Evolutionary conservation across 2,888 invertebrate genomes (phyloP), one percentile per base, ranked within the genome.

Genomic region (Hoplodrina blanda): DNA sequence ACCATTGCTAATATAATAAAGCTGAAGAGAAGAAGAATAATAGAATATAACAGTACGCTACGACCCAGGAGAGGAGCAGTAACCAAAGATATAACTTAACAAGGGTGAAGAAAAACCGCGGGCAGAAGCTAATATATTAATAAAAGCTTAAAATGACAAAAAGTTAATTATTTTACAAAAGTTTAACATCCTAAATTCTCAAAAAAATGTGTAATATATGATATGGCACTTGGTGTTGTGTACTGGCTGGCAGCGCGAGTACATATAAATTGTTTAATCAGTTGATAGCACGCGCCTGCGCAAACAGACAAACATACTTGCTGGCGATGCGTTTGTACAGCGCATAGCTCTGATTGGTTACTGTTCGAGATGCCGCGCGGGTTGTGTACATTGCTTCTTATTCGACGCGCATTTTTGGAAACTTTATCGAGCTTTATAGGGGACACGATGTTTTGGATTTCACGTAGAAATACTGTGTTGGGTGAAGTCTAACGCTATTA

Each of bases 201-300:
- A 10, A 49, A 50, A 75, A 54, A 71, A 44, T 46, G 19, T 59
- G 49, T 73, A 41, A 17, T 56, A 15, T 54, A 33, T 37, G 11
- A 17, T 46, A 17, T 46, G 13, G 44, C 41, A 57, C 55, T 73
- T 11, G 41, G 30, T 33, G 56, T 46, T 2, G 44, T 6, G 17
- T 46, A 17, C 44, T 44, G 44, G 44, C 44, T 44, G 44, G 44
- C 17, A 17, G 17, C 46, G 15, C 46, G 46, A 62, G 78, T 81
- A 79, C 80, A 84, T 90, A 84, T 91, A n/a, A n/a, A n/a, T 90
- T 89, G 88, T 90, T 89, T 88, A 89, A 90, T 90, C 90, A 89
- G 90, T 89, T 88, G 89, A 87, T 86, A 85, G 75, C 67, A 62
- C 73, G 53, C 85, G 87, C 82, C 84, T 83, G 88, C 72, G 82